Conservation (phyloP, 2,113 vertebrate species). For the Chlamydotis undulata region DNA sequence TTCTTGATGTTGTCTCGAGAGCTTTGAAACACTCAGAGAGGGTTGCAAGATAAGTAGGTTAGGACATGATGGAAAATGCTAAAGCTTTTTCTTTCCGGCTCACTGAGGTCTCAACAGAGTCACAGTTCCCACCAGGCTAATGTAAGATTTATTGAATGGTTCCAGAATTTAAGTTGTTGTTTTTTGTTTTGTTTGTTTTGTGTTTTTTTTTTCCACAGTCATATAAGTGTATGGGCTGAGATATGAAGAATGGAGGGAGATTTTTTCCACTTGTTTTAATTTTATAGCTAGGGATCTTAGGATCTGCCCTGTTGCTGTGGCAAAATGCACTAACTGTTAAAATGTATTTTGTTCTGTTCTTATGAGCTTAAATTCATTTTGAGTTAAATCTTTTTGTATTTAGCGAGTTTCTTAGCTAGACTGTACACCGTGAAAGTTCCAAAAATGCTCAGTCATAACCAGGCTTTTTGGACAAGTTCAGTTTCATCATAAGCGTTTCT, state of each 20-base stretch:
- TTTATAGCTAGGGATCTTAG: background rate
- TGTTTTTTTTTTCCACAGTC: background rate
- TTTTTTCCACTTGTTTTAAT: background rate
- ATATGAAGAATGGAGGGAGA: background rate
- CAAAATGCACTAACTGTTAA: background rate
- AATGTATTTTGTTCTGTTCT: background rate
- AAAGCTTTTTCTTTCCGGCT: background rate
- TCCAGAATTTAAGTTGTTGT: background rate
- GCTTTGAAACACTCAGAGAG: background rate
- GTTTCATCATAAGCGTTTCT: background rate
- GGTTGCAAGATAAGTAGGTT: background rate
- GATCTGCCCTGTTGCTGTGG: background rate
- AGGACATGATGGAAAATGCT: background rate
- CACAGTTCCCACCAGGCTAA: background rate
- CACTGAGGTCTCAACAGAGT: background rate
- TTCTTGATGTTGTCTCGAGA: background rate
- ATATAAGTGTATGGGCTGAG: background rate
- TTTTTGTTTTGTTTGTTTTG: background rate
- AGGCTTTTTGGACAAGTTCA: background rate
- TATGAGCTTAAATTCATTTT: background rate
- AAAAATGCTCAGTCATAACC: background rate
- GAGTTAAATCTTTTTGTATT: background rate
- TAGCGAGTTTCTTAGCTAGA: background rate
- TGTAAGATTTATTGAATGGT: background rate
- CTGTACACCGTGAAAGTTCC: background rate